Percentiles rank a stretch among this genome's conserved stretches.
Conservation (phyloP, 2,888 invertebrate species). For the Quadroppia sp. region DNA sequence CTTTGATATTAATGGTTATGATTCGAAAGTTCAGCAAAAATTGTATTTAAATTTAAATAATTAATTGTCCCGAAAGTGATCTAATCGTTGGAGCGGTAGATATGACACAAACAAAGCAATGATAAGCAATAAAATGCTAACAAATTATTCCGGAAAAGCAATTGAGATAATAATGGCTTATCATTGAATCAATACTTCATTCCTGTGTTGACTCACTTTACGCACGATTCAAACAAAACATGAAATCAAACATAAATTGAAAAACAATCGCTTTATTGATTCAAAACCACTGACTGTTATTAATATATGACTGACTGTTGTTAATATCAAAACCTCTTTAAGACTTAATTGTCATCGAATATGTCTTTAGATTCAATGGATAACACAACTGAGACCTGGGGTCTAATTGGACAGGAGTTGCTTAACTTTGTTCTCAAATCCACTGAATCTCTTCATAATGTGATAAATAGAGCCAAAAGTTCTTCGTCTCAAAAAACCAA, state of each 20-base stretch:
- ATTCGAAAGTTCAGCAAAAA: constrained; percentile 10
- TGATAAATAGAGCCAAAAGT: constrained; percentile 10
- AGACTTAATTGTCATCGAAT: not conserved
- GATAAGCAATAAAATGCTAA: not conserved
- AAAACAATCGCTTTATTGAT: not conserved
- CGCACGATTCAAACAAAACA: not conserved
- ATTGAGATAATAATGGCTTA: constrained; percentile 10
- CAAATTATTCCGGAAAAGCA: constrained; percentile 17
- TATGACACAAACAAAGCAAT: not conserved
- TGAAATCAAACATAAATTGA: not conserved
- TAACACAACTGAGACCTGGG: constrained; percentile 5
- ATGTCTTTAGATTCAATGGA: not conserved
- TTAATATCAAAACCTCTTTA: not conserved
- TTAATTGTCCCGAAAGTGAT: not conserved
- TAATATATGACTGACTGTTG: not conserved
- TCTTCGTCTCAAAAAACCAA: not conserved
- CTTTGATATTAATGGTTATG: not conserved
- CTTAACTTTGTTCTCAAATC: constrained; percentile 14
- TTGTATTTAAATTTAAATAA: not conserved
- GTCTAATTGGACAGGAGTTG: constrained; percentile 21
- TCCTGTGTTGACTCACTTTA: constrained; percentile 11
- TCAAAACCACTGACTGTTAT: not conserved
- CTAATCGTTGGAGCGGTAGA: constrained; percentile 21
- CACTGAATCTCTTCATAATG: constrained; percentile 34
- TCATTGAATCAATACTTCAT: constrained; percentile 14